Evolutionary conservation across 2,797 vertebrate genomes (phyloP), one percentile per base, ranked within the genome.

Genomic region (Mycteria americana): DNA sequence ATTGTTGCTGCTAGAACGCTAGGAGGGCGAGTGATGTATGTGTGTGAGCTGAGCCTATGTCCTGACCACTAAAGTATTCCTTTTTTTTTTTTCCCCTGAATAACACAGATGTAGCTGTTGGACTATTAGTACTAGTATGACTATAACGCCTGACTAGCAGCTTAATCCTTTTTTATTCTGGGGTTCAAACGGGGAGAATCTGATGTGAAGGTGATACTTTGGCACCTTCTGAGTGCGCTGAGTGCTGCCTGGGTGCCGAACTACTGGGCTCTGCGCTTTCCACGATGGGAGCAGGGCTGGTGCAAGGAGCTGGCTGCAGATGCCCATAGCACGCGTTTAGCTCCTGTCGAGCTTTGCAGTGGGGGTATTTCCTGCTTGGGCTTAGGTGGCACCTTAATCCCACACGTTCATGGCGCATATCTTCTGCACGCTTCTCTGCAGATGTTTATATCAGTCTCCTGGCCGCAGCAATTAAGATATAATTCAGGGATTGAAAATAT

Each of bases 391-490:
- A 33, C 46, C n/a, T 41, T 33, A 51, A 48, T 57, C 39, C 30
- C 33, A 7, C 12, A 2, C 2, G 0, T 33, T 60, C 9, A 1
- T 13, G 37, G 65, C 7, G 6, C 43, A 1, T 33, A 7, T 85
- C 62, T 82, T 31, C 60, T 54, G 14, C 62, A 18, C 13, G 13
- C 24, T 70, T 69, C 90, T 87, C 80, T 86, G 76, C 56, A 59
- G 64, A 67, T 48, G n/a, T 56, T 76, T 59, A 4, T 77, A 35
- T 73, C 18, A 7, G 50, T 76, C 63, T 89, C 67, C 65, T 33
- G 43, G 54, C 67, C 56, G 13, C 33, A 35, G 70, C 75, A 95
- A 96, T 96, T 90, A 89, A 85, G 59, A 72, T 41, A 21, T 60
- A 88, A 88, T 81, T 76, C 37, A 28, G 80, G 53, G 57, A 60